phyloP scores from a whole-genome alignment of 2,888 invertebrate species.

The Acronicta leporina region DNA sequence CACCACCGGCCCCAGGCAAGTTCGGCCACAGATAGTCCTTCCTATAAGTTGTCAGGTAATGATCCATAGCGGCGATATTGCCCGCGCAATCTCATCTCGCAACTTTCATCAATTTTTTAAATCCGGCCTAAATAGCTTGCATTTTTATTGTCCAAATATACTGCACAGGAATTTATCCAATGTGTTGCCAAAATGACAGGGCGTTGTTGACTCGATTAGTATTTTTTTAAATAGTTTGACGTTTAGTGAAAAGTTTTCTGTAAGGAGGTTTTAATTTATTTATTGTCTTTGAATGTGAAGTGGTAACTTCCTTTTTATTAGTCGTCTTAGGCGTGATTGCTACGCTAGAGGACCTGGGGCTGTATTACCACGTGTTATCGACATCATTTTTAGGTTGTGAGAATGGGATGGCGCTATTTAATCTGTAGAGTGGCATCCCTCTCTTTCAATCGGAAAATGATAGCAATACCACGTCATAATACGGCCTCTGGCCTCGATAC shows the following conservation, averaged over 20 bases:
- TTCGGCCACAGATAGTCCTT: conserved; percentile 91
- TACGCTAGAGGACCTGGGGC: too few relatives aligned
- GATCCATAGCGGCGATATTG: conserved; percentile 81
- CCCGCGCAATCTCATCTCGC: conserved; percentile 40
- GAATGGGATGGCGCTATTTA: too few relatives aligned
- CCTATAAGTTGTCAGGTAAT: conserved; percentile 90
- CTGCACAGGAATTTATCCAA: conserved; percentile 19
- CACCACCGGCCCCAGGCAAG: conserved; percentile 65
- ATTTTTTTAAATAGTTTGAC: conserved; percentile 6
- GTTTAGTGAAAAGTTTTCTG: not conserved
- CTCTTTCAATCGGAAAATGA: too few relatives aligned
- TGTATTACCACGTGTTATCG: too few relatives aligned
- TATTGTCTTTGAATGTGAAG: conserved; percentile 1
- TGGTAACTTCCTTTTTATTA: too few relatives aligned
- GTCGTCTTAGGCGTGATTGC: too few relatives aligned
- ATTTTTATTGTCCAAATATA: conserved; percentile 26
- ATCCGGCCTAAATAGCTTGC: conserved; percentile 30
- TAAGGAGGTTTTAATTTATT: conserved; percentile 10
- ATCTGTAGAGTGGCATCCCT: too few relatives aligned
- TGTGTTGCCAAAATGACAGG: conserved; percentile 25
- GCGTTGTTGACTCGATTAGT: conserved; percentile 28
- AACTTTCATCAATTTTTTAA: conserved; percentile 53
- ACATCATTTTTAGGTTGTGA: too few relatives aligned
- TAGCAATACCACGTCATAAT: too few relatives aligned
- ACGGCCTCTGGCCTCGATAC: too few relatives aligned